These are phyloP conservation scores for Acanthosoma haemorrhoidale DNA, from an alignment of 2,888 invertebrate genomes.

Conservation along the genomic window DNA sequence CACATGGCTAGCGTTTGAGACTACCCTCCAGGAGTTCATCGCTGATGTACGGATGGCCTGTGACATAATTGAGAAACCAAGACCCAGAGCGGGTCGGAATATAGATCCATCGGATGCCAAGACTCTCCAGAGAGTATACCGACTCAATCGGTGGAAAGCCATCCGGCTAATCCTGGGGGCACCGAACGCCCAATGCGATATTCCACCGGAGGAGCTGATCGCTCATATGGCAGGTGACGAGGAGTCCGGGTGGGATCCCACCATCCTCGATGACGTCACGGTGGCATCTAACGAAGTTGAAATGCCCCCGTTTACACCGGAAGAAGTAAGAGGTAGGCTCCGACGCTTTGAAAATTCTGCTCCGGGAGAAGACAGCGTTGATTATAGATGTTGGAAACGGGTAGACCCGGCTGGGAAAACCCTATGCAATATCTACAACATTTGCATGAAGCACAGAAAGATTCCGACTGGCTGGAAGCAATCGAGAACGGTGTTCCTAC, in stretches of 20 bases:
- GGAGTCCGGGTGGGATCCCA: neutral
- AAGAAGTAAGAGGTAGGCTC: neutral
- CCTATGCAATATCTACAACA: neutral
- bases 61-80: too few species aligned
- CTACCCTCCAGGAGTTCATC: too few species aligned
- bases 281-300: too few species aligned
- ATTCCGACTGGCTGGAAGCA: neutral
- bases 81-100: too few species aligned
- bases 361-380: constrained; percentile 4
- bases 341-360: constrained; percentile 2
- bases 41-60: too few species aligned
- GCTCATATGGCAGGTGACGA: neutral
- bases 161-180: too few species aligned
- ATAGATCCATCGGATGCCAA: too few species aligned
- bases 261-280: neutral
- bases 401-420: neutral
- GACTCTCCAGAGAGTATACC: neutral
- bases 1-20: too few species aligned
- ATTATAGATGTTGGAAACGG: neutral
- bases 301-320: too few species aligned
- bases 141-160: neutral
- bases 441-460: neutral
- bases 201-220: too few species aligned
- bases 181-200: too few species aligned
- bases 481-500: neutral